Percentiles rank a stretch among this genome's conserved stretches.
Evolutionary conservation across 2,888 invertebrate species (phyloP).

Genomic region (Tetheella fluctuosa): DNA sequence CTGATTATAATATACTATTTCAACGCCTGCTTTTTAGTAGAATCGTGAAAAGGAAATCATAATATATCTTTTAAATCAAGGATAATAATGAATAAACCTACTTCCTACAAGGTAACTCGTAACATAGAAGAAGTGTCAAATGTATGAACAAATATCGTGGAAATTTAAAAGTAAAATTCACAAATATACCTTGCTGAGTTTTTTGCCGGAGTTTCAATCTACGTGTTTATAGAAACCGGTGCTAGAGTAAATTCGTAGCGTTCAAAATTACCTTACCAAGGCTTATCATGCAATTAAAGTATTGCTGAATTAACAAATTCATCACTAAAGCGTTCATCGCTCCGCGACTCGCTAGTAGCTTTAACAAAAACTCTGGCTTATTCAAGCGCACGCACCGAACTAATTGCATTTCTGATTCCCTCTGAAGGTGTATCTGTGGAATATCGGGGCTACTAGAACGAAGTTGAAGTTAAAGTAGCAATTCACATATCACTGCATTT

Average conservation of each 20-base stretch:
- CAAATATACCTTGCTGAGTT: too few species aligned
- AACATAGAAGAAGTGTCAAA: too few species aligned
- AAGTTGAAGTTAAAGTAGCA: conserved; percentile 24
- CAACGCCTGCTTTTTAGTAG: neutral
- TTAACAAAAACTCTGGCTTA: conserved; percentile 47
- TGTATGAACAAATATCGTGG: too few species aligned
- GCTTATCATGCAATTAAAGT: too few species aligned
- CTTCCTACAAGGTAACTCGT: too few species aligned
- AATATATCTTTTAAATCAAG: neutral
- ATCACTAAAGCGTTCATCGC: neutral
- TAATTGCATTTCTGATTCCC: conserved; percentile 78
- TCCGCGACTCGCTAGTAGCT: conserved; percentile 4
- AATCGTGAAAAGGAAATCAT: neutral
- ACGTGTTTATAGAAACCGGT: too few species aligned
- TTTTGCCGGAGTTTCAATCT: too few species aligned
- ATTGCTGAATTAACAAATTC: too few species aligned
- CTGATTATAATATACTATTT: conserved; percentile 62
- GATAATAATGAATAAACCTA: too few species aligned
- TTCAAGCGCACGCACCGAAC: conserved; percentile 62
- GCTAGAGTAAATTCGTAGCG: too few species aligned
- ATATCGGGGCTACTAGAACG: conserved; percentile 40
- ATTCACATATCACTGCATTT: conserved; percentile 14
- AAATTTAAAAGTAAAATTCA: too few species aligned
- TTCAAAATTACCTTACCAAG: too few species aligned
- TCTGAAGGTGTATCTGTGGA: conserved; percentile 61